Base-by-base conservation (phyloP, 2,797 vertebrate genomes). In the Sparidentex hasta region DNA sequence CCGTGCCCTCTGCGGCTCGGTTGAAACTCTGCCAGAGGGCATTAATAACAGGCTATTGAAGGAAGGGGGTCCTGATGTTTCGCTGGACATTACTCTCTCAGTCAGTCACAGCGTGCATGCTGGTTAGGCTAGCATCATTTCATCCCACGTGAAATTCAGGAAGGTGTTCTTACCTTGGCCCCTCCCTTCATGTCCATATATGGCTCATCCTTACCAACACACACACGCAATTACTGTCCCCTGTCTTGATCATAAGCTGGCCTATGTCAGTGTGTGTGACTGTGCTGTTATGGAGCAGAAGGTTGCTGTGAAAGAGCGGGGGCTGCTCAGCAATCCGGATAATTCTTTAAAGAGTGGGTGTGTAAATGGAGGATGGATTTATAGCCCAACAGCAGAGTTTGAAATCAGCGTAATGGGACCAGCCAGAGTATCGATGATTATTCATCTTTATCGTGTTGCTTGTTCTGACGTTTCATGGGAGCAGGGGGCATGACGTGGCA, bases 1-100 rank as follows among this genome's bases (percentile, higher is more conserved):
- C 72, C 18, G 7, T 87, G 90, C 71, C 90, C 90, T 92, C 89
- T 82, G 84, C 47, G 11, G 77, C 80, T 76, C 65, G 50, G 64
- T 54, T 71, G 61, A 80, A 71, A 59, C 54, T 14, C 76, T 80
- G 87, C 87, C 91, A 90, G 80, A 80, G 90, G 80, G 71, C 87
- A 88, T 91, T 57, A 82, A 63, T 78, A 74, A 86, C 75, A 69
- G 66, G 14, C 51, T 62, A 66, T 55, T 48, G 65, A 65, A 64
- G 58, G 75, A 59, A 33, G 56, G 68, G 73, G 56, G 68, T 51
- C 61, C 58, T 67, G 73, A 80, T 71, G 67, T 83, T 81, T 80
- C 70, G 57, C 16, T 75, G 59, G 52, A 75, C 71, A 71, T 81
- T 52, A 64, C 43, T 69, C 43, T 68, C 14, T 71, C 38, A 80